These are phyloP conservation scores for Periophthalmodon schlosseri DNA, from an alignment of 2,113 vertebrate genomes.

Conservation along the genomic window DNA sequence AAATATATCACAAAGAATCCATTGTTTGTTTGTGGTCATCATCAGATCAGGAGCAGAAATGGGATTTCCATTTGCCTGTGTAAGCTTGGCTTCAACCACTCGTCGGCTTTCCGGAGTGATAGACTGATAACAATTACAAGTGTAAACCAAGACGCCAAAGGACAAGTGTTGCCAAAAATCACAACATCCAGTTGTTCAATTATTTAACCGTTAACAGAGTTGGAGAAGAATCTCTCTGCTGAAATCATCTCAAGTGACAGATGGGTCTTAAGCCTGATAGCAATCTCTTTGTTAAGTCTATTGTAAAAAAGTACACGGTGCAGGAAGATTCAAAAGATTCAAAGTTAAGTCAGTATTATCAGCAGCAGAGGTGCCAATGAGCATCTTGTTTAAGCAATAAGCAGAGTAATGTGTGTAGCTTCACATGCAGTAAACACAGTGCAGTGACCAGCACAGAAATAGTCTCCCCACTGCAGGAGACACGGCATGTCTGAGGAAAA, in stretches of 20 bases:
- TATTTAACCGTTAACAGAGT: background rate
- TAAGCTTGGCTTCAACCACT: conserved; percentile 40
- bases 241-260: background rate
- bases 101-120: conserved; percentile 50
- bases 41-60: conserved; percentile 56
- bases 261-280: background rate
- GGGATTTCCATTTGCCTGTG: conserved; percentile 66
- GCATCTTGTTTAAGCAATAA: background rate
- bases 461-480: conserved; percentile 1
- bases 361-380: background rate
- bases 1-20: conserved; percentile 65
- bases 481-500: conserved; percentile 12
- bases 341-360: background rate
- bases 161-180: conserved; percentile 27
- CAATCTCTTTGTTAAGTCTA: background rate
- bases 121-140: conserved; percentile 75
- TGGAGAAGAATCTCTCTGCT: background rate
- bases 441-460: conserved; percentile 23
- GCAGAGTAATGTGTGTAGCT: background rate
- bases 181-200: conserved; percentile 8
- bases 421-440: background rate
- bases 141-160: conserved; percentile 51
- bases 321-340: background rate
- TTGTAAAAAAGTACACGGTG: background rate
- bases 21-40: conserved; percentile 78